Conservation (phyloP, 2,113 vertebrate species). For the Phycodurus eques region DNA sequence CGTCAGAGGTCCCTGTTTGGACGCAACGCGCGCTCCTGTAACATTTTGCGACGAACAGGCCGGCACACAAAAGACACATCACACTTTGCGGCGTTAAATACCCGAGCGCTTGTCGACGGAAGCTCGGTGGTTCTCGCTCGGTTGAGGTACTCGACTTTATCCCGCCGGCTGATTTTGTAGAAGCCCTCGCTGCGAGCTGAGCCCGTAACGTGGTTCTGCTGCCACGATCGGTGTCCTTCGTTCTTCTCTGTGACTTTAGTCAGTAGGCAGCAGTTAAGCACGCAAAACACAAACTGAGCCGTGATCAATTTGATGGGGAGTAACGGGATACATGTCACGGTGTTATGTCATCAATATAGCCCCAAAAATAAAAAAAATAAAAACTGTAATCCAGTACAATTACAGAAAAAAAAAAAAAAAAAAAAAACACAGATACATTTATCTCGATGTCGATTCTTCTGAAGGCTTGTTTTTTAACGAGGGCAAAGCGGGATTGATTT, state of each 20-base stretch:
- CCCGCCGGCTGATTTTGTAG: constrained; percentile 92
- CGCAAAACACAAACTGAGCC: constrained; percentile 7
- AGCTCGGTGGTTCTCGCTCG: constrained; percentile 77
- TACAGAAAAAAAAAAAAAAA: too few relatives aligned
- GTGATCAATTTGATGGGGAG: not conserved
- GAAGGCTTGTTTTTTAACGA: too few relatives aligned
- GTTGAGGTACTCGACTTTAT: constrained; percentile 90
- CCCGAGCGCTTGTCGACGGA: constrained; percentile 81
- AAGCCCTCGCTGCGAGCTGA: constrained; percentile 94
- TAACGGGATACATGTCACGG: too few relatives aligned
- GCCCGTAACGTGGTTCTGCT: constrained; percentile 83
- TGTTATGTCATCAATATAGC: too few relatives aligned
- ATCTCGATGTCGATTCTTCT: too few relatives aligned
- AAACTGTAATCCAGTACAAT: too few relatives aligned
- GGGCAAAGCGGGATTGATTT: too few relatives aligned
- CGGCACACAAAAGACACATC: not conserved
- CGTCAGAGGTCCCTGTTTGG: constrained; percentile 78
- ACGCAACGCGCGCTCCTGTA: not conserved
- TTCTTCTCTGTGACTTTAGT: constrained; percentile 81
- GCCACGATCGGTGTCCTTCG: constrained; percentile 77
- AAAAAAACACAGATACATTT: too few relatives aligned
- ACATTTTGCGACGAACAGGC: not conserved
- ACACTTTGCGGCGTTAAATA: constrained; percentile 38
- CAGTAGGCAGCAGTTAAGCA: constrained; percentile 84
- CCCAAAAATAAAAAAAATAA: too few relatives aligned